Conservation (phyloP, 92 coral and sea anemone species). For the Nematostella vectensis region DNA sequence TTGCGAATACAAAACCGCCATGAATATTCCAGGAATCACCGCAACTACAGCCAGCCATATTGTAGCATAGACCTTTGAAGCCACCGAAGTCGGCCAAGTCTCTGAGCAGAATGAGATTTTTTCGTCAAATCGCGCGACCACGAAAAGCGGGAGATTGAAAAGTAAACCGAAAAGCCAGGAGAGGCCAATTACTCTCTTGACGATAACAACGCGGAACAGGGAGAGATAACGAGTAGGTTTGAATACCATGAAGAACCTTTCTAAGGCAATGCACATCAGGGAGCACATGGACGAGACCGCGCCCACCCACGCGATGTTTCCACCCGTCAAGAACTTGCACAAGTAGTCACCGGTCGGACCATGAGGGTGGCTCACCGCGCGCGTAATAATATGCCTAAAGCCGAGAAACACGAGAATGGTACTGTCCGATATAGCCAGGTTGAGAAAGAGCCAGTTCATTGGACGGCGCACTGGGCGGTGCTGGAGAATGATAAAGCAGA, state of each 20-base stretch:
- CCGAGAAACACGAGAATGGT: slow-evolving; percentile 16
- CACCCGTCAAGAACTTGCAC: slow-evolving; percentile 26
- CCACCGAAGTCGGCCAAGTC: slow-evolving; percentile 9
- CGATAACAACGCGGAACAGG: slow-evolving; percentile 2
- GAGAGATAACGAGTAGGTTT: slow-evolving; percentile 18
- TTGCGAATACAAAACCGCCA: slow-evolving; percentile 15
- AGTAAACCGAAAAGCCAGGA: slow-evolving; percentile 27
- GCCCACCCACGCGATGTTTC: slow-evolving; percentile 32
- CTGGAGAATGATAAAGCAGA: slow-evolving; percentile 30
- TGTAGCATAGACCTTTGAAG: slow-evolving; percentile 11
- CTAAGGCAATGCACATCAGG: slow-evolving; percentile 31
- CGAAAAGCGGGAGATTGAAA: slow-evolving; percentile 24
- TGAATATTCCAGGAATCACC: slow-evolving; percentile 11
- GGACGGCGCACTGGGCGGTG: slow-evolving; percentile 39
- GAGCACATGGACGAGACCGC: slow-evolving; percentile 27
- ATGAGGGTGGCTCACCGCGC: slow-evolving; percentile 13
- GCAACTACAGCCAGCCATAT: slow-evolving; percentile 19
- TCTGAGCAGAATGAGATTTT: slow-evolving; percentile 6
- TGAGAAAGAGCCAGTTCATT: slow-evolving; percentile 55
- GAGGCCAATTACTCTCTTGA: slow-evolving; percentile 13
- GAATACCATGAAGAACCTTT: slow-evolving; percentile 21
- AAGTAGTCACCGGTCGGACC: slow-evolving; percentile 27
- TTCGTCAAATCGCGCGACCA: slow-evolving; percentile 6
- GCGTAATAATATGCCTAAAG: slow-evolving; percentile 7
- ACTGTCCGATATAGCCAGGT: slow-evolving; percentile 47